Percentiles rank a stretch among this genome's conserved stretches.
Conservation (phyloP, 2,888 invertebrate genomes). For the Coleophora flavipennella region DNA sequence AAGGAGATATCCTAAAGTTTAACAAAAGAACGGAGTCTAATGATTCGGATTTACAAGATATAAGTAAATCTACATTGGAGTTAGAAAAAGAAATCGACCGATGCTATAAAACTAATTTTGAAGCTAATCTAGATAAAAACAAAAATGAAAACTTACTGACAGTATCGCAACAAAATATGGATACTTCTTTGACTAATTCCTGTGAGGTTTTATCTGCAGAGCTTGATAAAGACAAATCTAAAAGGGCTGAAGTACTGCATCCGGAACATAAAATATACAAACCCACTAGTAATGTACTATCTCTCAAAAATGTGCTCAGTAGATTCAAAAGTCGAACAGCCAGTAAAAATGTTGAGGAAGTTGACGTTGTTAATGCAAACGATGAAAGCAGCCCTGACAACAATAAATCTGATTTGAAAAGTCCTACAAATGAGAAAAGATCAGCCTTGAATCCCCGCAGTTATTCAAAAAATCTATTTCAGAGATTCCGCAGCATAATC, state of each 20-base stretch:
- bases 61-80: constrained; percentile 64
- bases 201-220: constrained; percentile 66
- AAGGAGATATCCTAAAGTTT: constrained; percentile 58
- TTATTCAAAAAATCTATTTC: constrained; percentile 60
- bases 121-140: constrained; percentile 44
- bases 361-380: constrained; percentile 50
- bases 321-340: constrained; percentile 62
- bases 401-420: constrained; percentile 46
- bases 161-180: constrained; percentile 59
- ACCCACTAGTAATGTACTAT: constrained; percentile 68
- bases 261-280: constrained; percentile 88
- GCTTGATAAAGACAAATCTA: constrained; percentile 54
- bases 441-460: constrained; percentile 58
- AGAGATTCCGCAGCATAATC: constrained; percentile 64
- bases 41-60: constrained; percentile 49
- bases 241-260: constrained; percentile 71
- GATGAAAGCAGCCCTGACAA: constrained; percentile 50
- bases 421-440: constrained; percentile 53
- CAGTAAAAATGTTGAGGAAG: constrained; percentile 47
- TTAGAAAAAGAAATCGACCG: constrained; percentile 65
- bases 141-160: constrained; percentile 46
- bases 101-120: constrained; percentile 65
- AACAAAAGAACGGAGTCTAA: constrained; percentile 43
- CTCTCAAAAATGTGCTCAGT: constrained; percentile 72
- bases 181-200: constrained; percentile 67